Evolutionary conservation across 2,113 vertebrate species (phyloP), one percentile per base, ranked within the genome.

Genomic region (Sprattus sprattus): DNA sequence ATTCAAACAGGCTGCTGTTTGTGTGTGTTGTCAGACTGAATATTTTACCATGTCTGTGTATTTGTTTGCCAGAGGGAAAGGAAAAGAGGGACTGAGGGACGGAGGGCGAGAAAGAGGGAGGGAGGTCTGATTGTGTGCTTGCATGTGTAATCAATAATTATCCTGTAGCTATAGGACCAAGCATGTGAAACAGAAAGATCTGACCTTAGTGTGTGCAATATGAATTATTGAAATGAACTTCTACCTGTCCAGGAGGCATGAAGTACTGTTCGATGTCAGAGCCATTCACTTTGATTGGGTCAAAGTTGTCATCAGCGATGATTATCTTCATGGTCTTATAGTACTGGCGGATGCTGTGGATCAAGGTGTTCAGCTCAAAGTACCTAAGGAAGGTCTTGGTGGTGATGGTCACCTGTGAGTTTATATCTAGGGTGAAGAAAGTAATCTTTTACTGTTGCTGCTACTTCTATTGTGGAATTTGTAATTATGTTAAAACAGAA

Each of bases 301-400:
- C 32, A 11, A 92, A 49, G 85, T 91, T 91, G 90, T 96, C 95
- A 6, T 95, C 95, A 0, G 95, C 94, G 75, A 95, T 92, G 9
- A 96, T 92, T 57, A 95, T 89, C 0, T 88, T 93, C 44, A 95
- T 87, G 64, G 95, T 89, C 8, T 91, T 92, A 49, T 96, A 96
- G 81, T 91, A 95, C 4, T 83, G 0, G 0, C 91, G 92, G 44
- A 95, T 85, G 84, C 94, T 96, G 32, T 6, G 85, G 9, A 96
- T 86, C 85, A 96, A 57, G 15, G 28, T 39, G 10, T 78, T 85
- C 46, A 96, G 82, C 82, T 95, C 88, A 49, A 86, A 54, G 81
- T 95, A 95, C 47, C 94, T 92, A 32, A 95, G 88, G 82, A 96
- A 96, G 0, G 95, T 94, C 88, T 96, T 96, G 32, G 94, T 94